Evolutionary conservation across 2,113 vertebrate genomes (phyloP), one percentile per base, ranked within the genome.

Genomic region (Alethe diademata): DNA sequence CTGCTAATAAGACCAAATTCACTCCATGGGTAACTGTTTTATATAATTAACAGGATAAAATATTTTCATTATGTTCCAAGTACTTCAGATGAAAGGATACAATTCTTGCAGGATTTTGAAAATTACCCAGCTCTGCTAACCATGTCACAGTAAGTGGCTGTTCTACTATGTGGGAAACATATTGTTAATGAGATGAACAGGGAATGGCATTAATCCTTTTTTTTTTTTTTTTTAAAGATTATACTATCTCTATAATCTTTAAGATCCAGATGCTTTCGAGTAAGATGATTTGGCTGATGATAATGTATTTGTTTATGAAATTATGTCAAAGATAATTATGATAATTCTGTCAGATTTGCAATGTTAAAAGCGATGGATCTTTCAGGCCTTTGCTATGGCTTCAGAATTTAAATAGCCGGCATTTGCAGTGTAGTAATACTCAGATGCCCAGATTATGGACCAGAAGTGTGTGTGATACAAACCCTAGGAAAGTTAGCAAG

Each of bases 51-150:
- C 16, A 61, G 58, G 62, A 82, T 81, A 67, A 95, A 79, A 89
- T 93, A 35, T 87, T 93, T 95, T 91, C 61, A 9, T 87, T 76
- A 67, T 64, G 18, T 84, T 91, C 48, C 35, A 50, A 78, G 61
- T 42, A 61, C n/a, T 74, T 84, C 66, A 89, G 64, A 89, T 92
- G 60, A 92, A 92, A 96, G 61, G 48, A 47, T 66, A 71, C 31
- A 89, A 19, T 72, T 89, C 70, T 89, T 92, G 61, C n/a, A 89
- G 86, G 53, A 65, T 79, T 92, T 85, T 72, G n/a, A 87, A 93
- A 95, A 84, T 67, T 31, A 72, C 53, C 38, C 81, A 57, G 23
- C 58, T 91, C 53, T 87, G 43, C 42, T 80, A 82, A 73, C 28
- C 11, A 9, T 54, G 66, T 79, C 78, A 88, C 17, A 58, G 26